These are phyloP conservation scores for Leucopsar rothschildi DNA, from an alignment of 2,113 vertebrate species.

Conservation along the genomic window DNA sequence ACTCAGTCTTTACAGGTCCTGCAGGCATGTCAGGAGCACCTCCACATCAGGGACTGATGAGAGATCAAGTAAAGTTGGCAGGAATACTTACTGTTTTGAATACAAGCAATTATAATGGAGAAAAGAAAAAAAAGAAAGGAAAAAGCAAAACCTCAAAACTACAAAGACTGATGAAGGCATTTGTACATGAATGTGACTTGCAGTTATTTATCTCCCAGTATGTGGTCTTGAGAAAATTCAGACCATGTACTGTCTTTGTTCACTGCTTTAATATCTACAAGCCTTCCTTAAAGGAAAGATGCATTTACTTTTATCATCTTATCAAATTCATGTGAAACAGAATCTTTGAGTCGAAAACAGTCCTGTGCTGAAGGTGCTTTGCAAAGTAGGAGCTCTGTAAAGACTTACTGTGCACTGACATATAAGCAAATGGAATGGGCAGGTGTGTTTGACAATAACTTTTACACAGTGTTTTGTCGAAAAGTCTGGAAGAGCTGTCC, in stretches of 20 bases:
- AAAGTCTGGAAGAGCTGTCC: not conserved
- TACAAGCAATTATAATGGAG: not conserved
- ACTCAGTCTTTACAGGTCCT: not conserved
- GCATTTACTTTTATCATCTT: not conserved
- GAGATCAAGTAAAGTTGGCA: not conserved
- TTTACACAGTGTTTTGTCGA: not conserved
- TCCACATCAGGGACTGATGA: not conserved
- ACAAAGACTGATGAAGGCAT: not conserved
- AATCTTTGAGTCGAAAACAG: not conserved
- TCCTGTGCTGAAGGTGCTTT: not conserved
- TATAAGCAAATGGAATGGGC: not conserved
- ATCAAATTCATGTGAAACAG: not conserved
- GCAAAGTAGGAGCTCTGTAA: not conserved
- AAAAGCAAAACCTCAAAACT: not conserved
- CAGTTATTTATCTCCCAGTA: not conserved
- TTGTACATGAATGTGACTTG: not conserved
- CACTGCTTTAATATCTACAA: not conserved
- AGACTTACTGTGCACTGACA: not conserved
- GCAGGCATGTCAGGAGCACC: not conserved
- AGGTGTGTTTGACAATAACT: slow-evolving; percentile 9
- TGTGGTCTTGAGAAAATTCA: slow-evolving; percentile 6
- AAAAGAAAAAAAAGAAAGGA: not conserved
- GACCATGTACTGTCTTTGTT: not conserved
- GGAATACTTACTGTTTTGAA: not conserved
- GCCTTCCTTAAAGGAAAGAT: not conserved